Evolutionary conservation across 2,797 vertebrate genomes (phyloP), one percentile per base, ranked within the genome.

Genomic region (Eutrigla gurnardus): DNA sequence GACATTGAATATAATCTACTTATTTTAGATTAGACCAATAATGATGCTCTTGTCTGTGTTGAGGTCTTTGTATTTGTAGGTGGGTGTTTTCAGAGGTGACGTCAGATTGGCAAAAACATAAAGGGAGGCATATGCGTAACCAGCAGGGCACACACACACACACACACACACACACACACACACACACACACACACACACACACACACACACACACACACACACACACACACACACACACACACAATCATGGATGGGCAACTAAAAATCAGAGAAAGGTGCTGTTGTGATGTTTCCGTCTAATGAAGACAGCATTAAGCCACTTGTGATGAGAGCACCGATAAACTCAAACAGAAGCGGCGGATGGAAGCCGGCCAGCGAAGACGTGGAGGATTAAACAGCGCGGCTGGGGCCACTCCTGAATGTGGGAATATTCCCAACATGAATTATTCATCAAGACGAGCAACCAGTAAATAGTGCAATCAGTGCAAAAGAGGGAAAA

Each of bases 401-500:
- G 1, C 0, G 2, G 37, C 39, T 18, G 33, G 60, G 71, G 53
- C 14, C 47, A 13, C 46, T 25, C 17, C 54, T 49, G 64, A 75
- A 65, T 15, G 6, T 35, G 35, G 35, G 71, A 6, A 55, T 5
- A 4, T 42, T 80, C 76, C 65, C 18, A 6, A 1, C 6, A 10
- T 80, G 54, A 85, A 75, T 81, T 70, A 72, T 82, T 82, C 37
- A 82, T 65, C 2, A 1, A 65, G 32, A 35, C 13, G 0, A 66
- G 35, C 50, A n/a, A 33, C 13, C 35, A 17, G 76, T n/a, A 7
- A 50, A 53, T 9, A 60, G n/a, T 14, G 10, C 18, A 60, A 73
- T 4, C 8, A 0, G n/a, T 5, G 11, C 65, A 9, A 59, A 47
- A 69, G 4, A 69, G n/a, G 0, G 4, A 58, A 39, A n/a, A 2